Base-by-base conservation (phyloP, 2,888 invertebrate genomes). In the Hemithea aestivaria region DNA sequence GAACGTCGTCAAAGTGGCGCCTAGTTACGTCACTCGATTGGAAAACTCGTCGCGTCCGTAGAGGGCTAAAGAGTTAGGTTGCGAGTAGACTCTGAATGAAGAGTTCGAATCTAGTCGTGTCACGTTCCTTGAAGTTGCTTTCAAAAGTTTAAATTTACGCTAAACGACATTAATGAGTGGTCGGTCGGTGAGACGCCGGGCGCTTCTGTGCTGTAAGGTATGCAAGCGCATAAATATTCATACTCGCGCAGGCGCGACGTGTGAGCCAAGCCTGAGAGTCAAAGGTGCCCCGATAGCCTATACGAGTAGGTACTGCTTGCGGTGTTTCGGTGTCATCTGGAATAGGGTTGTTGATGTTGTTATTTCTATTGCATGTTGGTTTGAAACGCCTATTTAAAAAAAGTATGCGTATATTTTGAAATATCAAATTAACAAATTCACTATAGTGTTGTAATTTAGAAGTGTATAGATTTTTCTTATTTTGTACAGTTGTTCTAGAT, bases 21-120 rank as follows among this genome's bases (percentile, higher is more conserved):
- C 83, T 62, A 56, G 66, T 85, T 81, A 79, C 82, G 79, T 84
- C 79, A 85, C 59, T 50, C 62, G 60, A 73, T 77, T 76, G 78
- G 78, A 82, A 82, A 84, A 74, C 74, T 78, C 63, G 70, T 58
- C 66, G 71, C 67, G 73, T 68, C 62, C 48, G 51, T 53, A 55
- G 59, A 64, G 64, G 66, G 67, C 70, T 65, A 69, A 77, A 74
- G 62, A 68, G 62, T 57, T 56, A 61, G 56, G 56, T 56, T 66
- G 70, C 68, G 73, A 67, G 62, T 60, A 56, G 75, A 78, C 74
- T 79, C 48, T 42, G 60, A 79, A 78, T 68, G 57, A 68, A 66
- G 49, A 42, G 30, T 48, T 56, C 48, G 51, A 45, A 52, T 53
- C 52, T 52, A 82, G 68, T 77, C 75, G 40, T 44, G 48, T 73